Conservation (phyloP, 2,888 invertebrate species). For the Calliopum simillimum region DNA sequence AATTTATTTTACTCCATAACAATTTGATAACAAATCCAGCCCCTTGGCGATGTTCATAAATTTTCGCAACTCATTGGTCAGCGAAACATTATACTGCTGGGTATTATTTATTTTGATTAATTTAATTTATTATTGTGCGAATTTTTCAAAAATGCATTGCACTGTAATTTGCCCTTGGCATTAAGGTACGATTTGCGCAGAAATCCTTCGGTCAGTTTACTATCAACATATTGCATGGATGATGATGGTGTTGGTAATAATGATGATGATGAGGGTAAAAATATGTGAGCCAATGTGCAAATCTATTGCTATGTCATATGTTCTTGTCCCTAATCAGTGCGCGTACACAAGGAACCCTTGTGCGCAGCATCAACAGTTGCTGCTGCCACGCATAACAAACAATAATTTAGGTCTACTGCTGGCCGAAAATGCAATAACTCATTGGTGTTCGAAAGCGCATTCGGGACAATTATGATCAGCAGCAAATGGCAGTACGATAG, state of each 20-base stretch:
- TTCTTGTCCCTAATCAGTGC: neutral
- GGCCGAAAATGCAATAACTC: constrained; percentile 32
- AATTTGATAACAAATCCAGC: constrained; percentile 20
- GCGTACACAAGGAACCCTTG: too few species aligned
- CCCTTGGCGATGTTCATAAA: constrained; percentile 9
- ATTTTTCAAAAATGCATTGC: constrained; percentile 26
- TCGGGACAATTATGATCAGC: constrained; percentile 29
- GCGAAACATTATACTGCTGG: too few species aligned
- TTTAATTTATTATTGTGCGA: constrained; percentile 25
- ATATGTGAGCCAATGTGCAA: neutral
- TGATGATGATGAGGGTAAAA: too few species aligned
- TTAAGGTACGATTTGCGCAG: neutral
- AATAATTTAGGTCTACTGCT: constrained; percentile 30
- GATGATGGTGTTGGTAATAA: too few species aligned
- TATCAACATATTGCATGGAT: neutral
- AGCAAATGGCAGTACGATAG: neutral
- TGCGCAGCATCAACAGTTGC: neutral
- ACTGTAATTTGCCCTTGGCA: neutral
- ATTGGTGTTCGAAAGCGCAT: constrained; percentile 32
- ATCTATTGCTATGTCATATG: neutral
- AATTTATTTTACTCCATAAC: constrained; percentile 8
- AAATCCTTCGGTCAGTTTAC: neutral
- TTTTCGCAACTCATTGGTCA: constrained; percentile 4
- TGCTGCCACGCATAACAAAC: constrained; percentile 18
- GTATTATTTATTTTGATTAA: constrained; percentile 27